Base-by-base conservation (phyloP, 2,888 invertebrate species). In the Hemicrepidius hirtus region DNA sequence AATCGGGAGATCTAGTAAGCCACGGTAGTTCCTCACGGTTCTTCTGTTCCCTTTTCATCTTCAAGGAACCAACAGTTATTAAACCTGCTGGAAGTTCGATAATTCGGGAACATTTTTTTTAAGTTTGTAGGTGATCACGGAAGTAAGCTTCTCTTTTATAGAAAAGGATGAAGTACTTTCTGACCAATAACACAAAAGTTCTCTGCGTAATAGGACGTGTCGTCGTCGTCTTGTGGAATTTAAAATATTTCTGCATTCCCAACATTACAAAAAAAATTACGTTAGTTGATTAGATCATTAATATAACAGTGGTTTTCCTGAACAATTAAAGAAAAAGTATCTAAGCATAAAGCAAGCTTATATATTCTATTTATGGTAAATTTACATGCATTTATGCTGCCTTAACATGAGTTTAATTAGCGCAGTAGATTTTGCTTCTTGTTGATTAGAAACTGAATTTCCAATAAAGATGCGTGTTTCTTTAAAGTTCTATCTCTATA, bases 381-480 rank as follows among this genome's bases (percentile, higher is more conserved):
- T 24, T 24, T 6, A 20, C 13, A 32, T 13, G 28, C 3, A 53
- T 53, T 32, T 32, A 53, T 53, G 0, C 53, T 7, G 53, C 7
- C 28, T 49, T 53, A 13, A 53, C 53, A 53, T 32, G 13, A 44
- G 5, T 28, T 20, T 53, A 53, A 53, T 53, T 53, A 53, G 9
- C 53, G 28, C n/a, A n/a, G 28, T 13, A 13, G 53, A 53, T 12
- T 53, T 32, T 13, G 28, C 53, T 53, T 32, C 13, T 20, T 13
- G 53, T 53, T 53, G n/a, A 53, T 24, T 53, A 53, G 53, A 53
- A 53, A 53, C 28, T 32, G 21, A 28, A 53, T 24, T 50, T 24
- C 13, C 10, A 24, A 13, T 21, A 53, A 32, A 53, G 53, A 53
- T 53, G 53, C 13, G 53, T 9, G 46, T 32, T 32, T n/a, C 5